Conservation (phyloP, 2,113 vertebrate genomes). For the Crotalus helleri region DNA sequence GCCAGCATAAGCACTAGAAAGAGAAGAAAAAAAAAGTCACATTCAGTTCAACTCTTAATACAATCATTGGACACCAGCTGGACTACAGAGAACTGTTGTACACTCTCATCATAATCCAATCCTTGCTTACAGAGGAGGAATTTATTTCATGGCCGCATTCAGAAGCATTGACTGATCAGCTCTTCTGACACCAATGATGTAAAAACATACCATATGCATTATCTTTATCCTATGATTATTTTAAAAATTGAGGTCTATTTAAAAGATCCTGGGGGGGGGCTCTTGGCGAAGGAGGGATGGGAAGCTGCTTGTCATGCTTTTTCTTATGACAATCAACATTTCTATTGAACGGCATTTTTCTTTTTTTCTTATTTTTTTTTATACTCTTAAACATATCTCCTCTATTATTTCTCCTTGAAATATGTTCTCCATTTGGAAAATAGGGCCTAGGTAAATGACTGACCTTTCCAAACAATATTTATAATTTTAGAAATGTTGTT, state of each 20-base stretch:
- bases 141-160: neutral
- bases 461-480: constrained; percentile 97
- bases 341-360: constrained; percentile 45
- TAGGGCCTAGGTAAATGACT: constrained; percentile 75
- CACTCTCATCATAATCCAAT: neutral
- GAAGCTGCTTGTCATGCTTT: neutral
- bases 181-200: neutral
- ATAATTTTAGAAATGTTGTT: constrained; percentile 80
- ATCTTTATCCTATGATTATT: neutral
- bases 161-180: neutral
- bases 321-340: constrained; percentile 31
- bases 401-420: constrained; percentile 70
- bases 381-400: constrained; percentile 65
- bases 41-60: neutral
- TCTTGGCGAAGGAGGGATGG: neutral
- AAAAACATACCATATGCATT: neutral
- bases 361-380: constrained; percentile 53
- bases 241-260: constrained; percentile 18
- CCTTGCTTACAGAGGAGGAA: neutral
- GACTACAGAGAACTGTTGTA: neutral
- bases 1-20: neutral
- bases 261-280: neutral
- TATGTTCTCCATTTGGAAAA: constrained; percentile 69
- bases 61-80: neutral
- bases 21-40: neutral